Evolutionary conservation across 2,888 invertebrate genomes (phyloP), one percentile per base, ranked within the genome.

Genomic region (Megalurothrips usitatus): DNA sequence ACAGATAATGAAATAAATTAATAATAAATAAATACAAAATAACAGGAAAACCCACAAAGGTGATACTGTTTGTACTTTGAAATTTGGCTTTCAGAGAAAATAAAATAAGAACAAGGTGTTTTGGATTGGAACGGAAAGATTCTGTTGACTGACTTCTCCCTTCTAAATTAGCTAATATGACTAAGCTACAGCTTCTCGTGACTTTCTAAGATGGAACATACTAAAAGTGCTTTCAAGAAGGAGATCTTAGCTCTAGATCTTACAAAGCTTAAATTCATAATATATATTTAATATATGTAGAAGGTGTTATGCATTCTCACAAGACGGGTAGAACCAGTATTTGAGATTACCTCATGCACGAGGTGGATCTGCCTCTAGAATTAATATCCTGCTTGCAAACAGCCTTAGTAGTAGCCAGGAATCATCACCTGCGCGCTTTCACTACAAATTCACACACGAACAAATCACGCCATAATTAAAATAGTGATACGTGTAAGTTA

Each of bases 141-240:
- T 75, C 26, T 75, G 68, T 26, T 75, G 68, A 26, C n/a, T 75
- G 68, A 75, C 68, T 23, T 26, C 68, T 75, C 26, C 68, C 68
- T 75, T 75, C 26, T 75, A 75, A 23, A 75, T 75, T 75, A 10
- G 68, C 68, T 75, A 75, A 75, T n/a, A n/a, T 12, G 23, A 75
- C 68, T 75, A 75, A 75, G 68, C 68, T 75, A 75, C 68, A 26
- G 68, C 68, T 75, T 26, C 68, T 75, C 68, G 68, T 75, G 68
- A 75, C 68, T 75, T 75, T 75, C 68, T 75, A 75, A 26, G 26
- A 75, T 26, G 26, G 68, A 75, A 75, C 68, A 26, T 75, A 75
- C 68, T 75, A 75, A 75, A 75, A 75, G 68, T 75, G 68, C 68
- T 75, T 75, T 75, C 68, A 75, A 75, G 68, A 75, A 26, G 68